Conservation (phyloP, 2,888 invertebrate genomes). For the Agrotis puta region DNA sequence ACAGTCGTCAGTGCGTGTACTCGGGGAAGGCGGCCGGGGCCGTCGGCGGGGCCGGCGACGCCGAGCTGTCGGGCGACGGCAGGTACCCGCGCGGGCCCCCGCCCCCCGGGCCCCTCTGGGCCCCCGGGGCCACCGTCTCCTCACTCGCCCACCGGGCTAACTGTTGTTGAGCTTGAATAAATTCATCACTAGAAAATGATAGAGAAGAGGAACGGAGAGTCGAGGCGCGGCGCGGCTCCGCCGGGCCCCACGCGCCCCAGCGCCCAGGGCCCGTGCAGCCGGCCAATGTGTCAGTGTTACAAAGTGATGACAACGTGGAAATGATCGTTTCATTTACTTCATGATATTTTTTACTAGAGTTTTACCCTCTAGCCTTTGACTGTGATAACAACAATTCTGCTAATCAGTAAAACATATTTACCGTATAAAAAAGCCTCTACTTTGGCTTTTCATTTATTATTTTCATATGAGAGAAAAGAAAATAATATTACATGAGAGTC, state of each 20-base stretch:
- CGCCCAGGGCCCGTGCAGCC: constrained; percentile 6
- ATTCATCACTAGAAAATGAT: constrained; percentile 98
- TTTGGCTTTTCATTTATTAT: neutral
- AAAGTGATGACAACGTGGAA: constrained; percentile 22
- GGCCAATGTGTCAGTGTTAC: constrained; percentile 46
- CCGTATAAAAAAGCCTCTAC: no score
- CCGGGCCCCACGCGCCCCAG: constrained; percentile 36
- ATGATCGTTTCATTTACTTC: constrained; percentile 18
- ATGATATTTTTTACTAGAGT: no score
- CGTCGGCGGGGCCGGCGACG: constrained; percentile 82
- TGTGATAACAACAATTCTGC: neutral
- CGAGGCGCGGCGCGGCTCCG: constrained; percentile 75
- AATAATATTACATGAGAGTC: no score
- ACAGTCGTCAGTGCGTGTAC: constrained; percentile 72
- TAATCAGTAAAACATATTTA: neutral
- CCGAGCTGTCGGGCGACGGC: constrained; percentile 88
- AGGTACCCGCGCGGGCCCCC: constrained; percentile 79
- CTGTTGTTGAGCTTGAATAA: constrained; percentile 99
- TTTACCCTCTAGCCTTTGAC: constrained; percentile 3
- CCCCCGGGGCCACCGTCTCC: constrained; percentile 92
- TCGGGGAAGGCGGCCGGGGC: constrained; percentile 84
- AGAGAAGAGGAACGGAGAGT: constrained; percentile 94
- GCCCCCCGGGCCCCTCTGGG: constrained; percentile 70
- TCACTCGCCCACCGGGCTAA: constrained; percentile 98
- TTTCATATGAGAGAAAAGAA: neutral